Percentiles rank a stretch among this genome's conserved stretches.
Conservation (phyloP, 2,113 vertebrate species). For the Siniperca chuatsi region DNA sequence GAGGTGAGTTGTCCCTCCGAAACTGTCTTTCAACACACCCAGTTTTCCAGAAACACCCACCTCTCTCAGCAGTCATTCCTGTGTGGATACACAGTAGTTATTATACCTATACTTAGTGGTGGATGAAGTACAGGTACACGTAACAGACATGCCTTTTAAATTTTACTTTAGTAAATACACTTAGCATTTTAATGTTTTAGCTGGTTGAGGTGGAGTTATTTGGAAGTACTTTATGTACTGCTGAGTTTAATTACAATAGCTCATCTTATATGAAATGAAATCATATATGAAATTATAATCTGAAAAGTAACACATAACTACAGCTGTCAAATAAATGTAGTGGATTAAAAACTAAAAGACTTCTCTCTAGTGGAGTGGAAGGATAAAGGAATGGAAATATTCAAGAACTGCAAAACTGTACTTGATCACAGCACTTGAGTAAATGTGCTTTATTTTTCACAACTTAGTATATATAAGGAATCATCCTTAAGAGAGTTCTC, state of each 20-base stretch:
- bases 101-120: not conserved
- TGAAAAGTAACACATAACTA: not conserved
- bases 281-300: not conserved
- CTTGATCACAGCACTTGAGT: not conserved
- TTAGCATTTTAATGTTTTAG: not conserved
- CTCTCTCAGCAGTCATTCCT: conserved; percentile 23
- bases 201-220: not conserved
- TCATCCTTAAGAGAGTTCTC: too few species aligned
- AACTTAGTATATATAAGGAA: not conserved
- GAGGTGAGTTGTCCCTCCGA: not conserved
- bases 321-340: not conserved
- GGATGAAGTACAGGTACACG: not conserved
- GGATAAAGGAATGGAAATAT: not conserved
- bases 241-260: not conserved
- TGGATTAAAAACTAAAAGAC: not conserved
- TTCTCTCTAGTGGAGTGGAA: not conserved
- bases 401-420: not conserved
- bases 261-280: not conserved
- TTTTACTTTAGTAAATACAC: not conserved
- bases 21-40: conserved; percentile 24
- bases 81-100: conserved; percentile 20
- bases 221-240: not conserved
- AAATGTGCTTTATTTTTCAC: not conserved
- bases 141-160: not conserved
- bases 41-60: conserved; percentile 9